Evolutionary conservation across 2,888 invertebrate species (phyloP), one percentile per base, ranked within the genome.

Genomic region (Monochamus alternatus): DNA sequence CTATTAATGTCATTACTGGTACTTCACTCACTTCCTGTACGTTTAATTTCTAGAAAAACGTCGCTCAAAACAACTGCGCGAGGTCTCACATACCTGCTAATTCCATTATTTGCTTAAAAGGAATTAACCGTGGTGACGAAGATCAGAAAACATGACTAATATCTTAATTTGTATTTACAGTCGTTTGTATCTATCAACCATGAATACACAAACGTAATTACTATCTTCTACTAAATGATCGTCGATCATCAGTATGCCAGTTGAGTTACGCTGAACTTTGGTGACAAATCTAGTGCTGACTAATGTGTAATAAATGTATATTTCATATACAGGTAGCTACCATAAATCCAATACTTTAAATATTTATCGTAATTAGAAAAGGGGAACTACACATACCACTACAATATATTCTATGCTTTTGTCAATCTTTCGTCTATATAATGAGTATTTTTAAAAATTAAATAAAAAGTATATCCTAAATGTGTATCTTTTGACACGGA

Each of bases 91-190:
- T 55, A 55, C 55, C 55, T 55, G 55, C 7, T 55, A 55, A 55
- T n/a, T 55, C 55, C 14, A 55, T 55, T 55, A 55, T 55, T 55
- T 55, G 55, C 55, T 55, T 55, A 55, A n/a, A 55, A 14, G 55
- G 55, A 14, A 55, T 55, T 55, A 14, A 55, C 14, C 3, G 14
- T 55, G 10, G 55, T 14, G 55, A 22, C 22, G 55, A 22, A 10
- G 55, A 22, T n/a, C 55, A 55, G 22, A 10, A 55, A 22, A 22
- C 22, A 22, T 55, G 55, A 55, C n/a, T 55, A 55, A 55, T 22
- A 55, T 55, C 55, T 22, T 55, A 55, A 55, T 55, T 55, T n/a
- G 55, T 55, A 55, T 55, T 55, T n/a, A 55, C 55, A 55, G 55
- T 55, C 14, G 55, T n/a, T 10, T 55, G 10, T 55, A n/a, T n/a